Conservation (phyloP, 2,113 vertebrate genomes). For the Hystrix cristata region DNA sequence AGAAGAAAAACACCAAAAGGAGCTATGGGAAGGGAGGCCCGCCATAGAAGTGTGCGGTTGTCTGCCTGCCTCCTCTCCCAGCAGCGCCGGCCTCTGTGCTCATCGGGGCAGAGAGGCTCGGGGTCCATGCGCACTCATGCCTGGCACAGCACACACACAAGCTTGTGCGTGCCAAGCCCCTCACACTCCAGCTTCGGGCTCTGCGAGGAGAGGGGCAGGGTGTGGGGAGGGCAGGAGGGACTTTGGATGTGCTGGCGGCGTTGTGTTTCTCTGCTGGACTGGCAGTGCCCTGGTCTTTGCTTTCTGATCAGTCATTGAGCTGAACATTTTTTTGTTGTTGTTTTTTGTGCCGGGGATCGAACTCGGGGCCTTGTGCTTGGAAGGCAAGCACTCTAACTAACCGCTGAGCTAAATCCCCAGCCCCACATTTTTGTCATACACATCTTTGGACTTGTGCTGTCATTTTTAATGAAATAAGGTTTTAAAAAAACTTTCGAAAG, state of each 20-base stretch:
- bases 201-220: neutral
- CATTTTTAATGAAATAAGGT: neutral
- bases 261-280: neutral
- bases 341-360: too few relatives aligned
- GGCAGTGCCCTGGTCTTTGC: neutral
- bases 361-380: too few relatives aligned
- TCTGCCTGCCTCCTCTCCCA: slow-evolving; percentile 56
- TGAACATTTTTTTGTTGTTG: neutral
- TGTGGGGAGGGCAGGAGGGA: fast-evolving
- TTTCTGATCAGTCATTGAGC: neutral
- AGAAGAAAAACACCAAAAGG: neutral
- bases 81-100: slow-evolving; percentile 63
- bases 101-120: neutral
- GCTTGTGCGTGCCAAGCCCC: fast-evolving
- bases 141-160: neutral
- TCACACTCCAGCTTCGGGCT: neutral
- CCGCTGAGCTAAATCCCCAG: too few relatives aligned
- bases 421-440: neutral
- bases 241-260: fast-evolving
- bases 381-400: too few relatives aligned
- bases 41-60: neutral
- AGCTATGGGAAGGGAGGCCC: neutral
- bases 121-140: too few relatives aligned
- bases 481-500: neutral
- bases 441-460: neutral